Percentiles rank a stretch among this genome's conserved stretches.
These are phyloP conservation scores for Cryptoprocta ferox DNA, from an alignment of 2,797 vertebrate species.

Conservation along the genomic window DNA sequence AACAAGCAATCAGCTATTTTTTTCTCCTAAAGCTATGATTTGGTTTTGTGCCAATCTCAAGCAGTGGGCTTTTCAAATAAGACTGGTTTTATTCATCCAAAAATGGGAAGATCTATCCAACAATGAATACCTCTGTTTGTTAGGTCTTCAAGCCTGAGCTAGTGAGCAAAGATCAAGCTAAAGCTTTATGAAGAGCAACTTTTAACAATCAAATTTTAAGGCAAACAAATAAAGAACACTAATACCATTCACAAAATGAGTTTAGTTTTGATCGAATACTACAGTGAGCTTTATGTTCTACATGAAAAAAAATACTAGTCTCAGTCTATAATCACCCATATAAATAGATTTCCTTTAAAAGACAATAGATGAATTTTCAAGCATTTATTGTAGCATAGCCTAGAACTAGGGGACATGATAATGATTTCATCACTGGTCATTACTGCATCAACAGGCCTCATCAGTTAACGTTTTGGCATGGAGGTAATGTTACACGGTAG, in stretches of 20 bases:
- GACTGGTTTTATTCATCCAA: slow-evolving; percentile 68
- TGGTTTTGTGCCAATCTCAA: slow-evolving; percentile 34
- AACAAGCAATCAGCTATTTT: slow-evolving; percentile 70
- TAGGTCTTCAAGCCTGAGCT: slow-evolving; percentile 25
- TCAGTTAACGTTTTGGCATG: not conserved
- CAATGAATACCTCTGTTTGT: slow-evolving; percentile 31
- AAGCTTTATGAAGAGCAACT: not conserved
- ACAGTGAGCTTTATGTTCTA: not conserved
- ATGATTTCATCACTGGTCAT: not conserved
- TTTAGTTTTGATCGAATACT: not conserved
- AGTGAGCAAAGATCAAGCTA: slow-evolving; percentile 52
- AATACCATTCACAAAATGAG: not conserved
- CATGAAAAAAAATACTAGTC: not conserved
- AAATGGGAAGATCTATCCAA: slow-evolving; percentile 65
- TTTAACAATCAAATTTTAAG: not conserved
- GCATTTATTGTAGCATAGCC: not conserved
- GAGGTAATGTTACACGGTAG: not conserved
- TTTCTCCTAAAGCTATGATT: slow-evolving; percentile 55
- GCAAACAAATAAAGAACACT: not conserved
- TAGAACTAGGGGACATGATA: not conserved
- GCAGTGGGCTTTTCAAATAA: slow-evolving; percentile 49
- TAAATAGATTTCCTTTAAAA: not conserved
- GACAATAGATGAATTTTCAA: not conserved
- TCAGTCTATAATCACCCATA: not conserved
- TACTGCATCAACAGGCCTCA: not conserved